Evolutionary conservation across 2,113 vertebrate species (phyloP), one percentile per base, ranked within the genome.

Genomic region (Ivindomyrus marchei): DNA sequence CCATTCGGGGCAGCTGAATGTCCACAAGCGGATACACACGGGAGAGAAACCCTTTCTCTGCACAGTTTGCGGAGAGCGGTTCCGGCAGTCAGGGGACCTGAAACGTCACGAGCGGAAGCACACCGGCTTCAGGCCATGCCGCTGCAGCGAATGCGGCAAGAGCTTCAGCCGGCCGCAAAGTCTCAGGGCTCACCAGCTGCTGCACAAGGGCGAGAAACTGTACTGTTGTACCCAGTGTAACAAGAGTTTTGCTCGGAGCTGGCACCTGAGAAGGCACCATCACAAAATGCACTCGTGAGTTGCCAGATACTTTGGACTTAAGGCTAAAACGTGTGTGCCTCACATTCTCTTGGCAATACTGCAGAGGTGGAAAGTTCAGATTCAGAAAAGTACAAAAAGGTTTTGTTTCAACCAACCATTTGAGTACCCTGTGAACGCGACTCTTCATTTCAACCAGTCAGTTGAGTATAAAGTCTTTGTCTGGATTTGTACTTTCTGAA

Each of bases 11-110:
- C 95, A 96, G 92, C 95, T 96, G 45, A 96, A 94, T 52, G 96
- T 96, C 53, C 96, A 96, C 90, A 92, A 96, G 6, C 89, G 96
- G 42, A 96, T 94, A 0, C 96, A 96, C 93, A 96, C 96, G 0
- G 96, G 96, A 0, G 96, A 96, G 93, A 95, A 94, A 88, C 96
- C 96, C 0, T 96, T 95, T 93, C 94, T 96, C 74, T 96, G 96
- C 92, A 95, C 96, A 0, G 95, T 96, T 92, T 96, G 96, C 17
- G 96, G 96, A 0, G 95, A 96, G 91, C 95, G 95, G 91, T 96
- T 96, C 66, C 93, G 96, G 3, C 95, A 96, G 93, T 96, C 96
- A 0, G 96, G 96, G 0, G 96, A 96, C 91, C 93, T 96, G 85
- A 95, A 95, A 88, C 91, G 96, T 0, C 96, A 96, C 53, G 96